phyloP scores from a whole-genome alignment of 2,888 invertebrate species.

The Callinectes sapidus region DNA sequence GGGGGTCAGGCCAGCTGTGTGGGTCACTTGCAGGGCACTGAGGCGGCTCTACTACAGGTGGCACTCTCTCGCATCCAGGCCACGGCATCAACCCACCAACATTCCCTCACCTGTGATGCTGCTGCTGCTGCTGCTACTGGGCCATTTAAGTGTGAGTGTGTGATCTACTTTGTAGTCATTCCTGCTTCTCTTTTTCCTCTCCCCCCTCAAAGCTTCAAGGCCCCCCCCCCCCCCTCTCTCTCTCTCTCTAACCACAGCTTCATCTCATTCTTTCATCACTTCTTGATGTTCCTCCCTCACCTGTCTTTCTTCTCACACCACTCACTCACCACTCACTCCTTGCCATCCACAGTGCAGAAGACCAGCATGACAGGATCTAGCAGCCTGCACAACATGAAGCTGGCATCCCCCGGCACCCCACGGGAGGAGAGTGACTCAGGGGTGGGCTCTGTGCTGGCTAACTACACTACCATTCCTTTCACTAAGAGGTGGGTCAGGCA shows the following conservation, averaged over 20 bases:
- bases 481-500: slow-evolving; percentile 44
- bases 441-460: slow-evolving; percentile 57
- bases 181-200: no score
- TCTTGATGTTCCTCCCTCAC: background rate
- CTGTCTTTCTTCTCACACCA: background rate
- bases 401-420: slow-evolving; percentile 30
- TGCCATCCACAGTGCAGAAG: slow-evolving; percentile 41
- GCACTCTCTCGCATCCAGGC: slow-evolving; percentile 61
- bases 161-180: background rate
- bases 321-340: background rate
- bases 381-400: slow-evolving; percentile 65
- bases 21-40: slow-evolving; percentile 57
- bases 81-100: slow-evolving; percentile 64
- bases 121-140: background rate
- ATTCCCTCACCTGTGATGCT: slow-evolving; percentile 39
- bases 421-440: slow-evolving; percentile 57
- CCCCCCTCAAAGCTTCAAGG: background rate
- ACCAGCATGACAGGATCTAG: slow-evolving; percentile 48
- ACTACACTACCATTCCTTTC: slow-evolving; percentile 61
- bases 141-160: slow-evolving; percentile 47
- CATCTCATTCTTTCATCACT: background rate
- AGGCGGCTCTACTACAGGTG: slow-evolving; percentile 63
- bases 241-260: background rate
- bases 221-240: background rate
- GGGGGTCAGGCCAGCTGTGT: slow-evolving; percentile 64